Evolutionary conservation across 64 coral and sea anemone species (phyloP), one percentile per base, ranked within the genome.

Genomic region (Trachythela sp.): DNA sequence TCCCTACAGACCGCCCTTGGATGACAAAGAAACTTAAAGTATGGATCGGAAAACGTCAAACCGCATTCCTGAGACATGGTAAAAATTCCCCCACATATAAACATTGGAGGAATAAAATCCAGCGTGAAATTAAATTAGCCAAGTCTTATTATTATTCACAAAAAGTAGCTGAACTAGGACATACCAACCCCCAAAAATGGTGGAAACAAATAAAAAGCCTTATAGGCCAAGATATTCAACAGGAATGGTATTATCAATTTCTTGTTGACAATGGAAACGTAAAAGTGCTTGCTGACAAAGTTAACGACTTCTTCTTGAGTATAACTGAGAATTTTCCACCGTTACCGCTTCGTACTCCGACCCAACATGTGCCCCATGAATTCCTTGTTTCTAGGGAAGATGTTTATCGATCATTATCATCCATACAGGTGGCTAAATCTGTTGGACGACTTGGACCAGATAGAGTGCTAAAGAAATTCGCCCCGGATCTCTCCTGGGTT

Each of bases 1-100:
- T 88, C 39, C 60, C 15, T 41, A 91, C 89, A 22, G 89, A 91
- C 15, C 75, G 59, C 4, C 86, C 89, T 9, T 94, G 89, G 85
- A 84, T 60, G 24, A 88, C 50, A 2, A 85, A 88, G 13, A 90
- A 85, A 60, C 59, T 90, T 40, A 94, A 94, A 37, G 31, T 54
- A 39, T 70, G 48, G 7, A 91, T 88, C 64, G 37, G 48, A 70
- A 91, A 80, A 68, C 72, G 77, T 34, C 89, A 91, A 85, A 33
- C 33, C 50, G 40, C 86, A 2, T 90, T 88, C 31, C 31, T 45
- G 54, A 22, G 34, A 40, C 64, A 87, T 48, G 88, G 70, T 59
- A 80, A 80, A 38, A 22, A 36, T 36, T 80, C 75, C 9, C 71
- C 36, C 18, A 0, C 0, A 22, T 88, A 41, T 45, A 88, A 75